Base-by-base conservation (phyloP, 2,888 invertebrate species). In the Leptinotarsa haldemani region DNA sequence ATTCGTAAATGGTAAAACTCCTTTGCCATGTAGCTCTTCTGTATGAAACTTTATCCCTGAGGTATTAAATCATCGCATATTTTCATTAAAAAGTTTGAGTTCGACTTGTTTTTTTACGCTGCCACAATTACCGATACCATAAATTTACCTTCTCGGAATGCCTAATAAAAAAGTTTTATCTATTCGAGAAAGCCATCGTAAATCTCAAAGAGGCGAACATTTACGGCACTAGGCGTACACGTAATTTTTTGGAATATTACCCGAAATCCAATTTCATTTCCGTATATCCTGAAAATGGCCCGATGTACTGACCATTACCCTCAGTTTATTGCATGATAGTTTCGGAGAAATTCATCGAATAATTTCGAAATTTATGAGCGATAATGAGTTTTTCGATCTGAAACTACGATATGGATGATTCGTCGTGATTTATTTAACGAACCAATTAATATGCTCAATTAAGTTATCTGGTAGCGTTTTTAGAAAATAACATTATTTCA, bases 131-230 rank as follows among this genome's bases (percentile, higher is more conserved):
- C 56, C 56, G 46, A 65, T 65, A 13, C 22, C 15, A n/a, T 65
- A 48, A 48, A 20, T 4, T 65, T 46, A 47, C 46, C 18, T 30
- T 25, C 16, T 16, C n/a, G 48, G 22, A 48, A 47, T 52, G 50
- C 46, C 53, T 53, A 67, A 67, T 67, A 66, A 71, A 72, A 73
- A 74, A 69, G 48, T 74, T 71, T 74, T 58, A 74, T 66, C 64
- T 65, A 68, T 74, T 40, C 64, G 53, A 50, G 56, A 73, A 67
- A 20, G 64, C 30, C 1, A 46, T 68, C 66, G 65, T 71, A 71
- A 74, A 74, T 71, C 58, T 67, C 53, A 25, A 70, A 70, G 47
- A 65, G 63, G 40, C 74, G 65, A 68, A 66, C 74, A 66, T 74
- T 74, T 74, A 70, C 40, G 25, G 48, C 70, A 74, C 64, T 70